These are phyloP conservation scores for Amazona guildingii DNA, from an alignment of 2,113 vertebrate species.

Conservation along the genomic window DNA sequence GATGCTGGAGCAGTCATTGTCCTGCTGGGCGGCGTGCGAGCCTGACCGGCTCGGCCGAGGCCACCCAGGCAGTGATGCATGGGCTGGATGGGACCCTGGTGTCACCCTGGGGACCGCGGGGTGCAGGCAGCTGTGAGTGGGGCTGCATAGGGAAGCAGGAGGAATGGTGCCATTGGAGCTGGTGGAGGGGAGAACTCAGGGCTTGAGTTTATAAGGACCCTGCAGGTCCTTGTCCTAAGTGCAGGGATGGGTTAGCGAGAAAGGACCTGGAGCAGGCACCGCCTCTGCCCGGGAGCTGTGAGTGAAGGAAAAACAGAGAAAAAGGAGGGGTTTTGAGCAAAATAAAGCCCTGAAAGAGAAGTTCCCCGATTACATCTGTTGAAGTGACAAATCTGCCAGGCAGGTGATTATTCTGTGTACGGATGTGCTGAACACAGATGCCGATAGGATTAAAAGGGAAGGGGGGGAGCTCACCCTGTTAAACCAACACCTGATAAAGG, in stretches of 20 bases:
- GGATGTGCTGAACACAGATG: conserved; percentile 53
- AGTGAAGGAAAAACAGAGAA: conserved; percentile 7
- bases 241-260: neutral
- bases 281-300: neutral
- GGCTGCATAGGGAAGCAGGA: neutral
- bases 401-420: conserved; percentile 59
- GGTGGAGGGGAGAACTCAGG: neutral
- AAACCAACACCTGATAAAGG: conserved; percentile 60
- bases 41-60: neutral
- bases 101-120: accelerated
- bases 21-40: neutral
- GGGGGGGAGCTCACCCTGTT: neutral
- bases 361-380: conserved; percentile 62
- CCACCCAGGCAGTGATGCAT: neutral
- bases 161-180: neutral
- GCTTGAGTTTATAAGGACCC: neutral
- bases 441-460: conserved; percentile 58
- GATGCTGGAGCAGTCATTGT: neutral
- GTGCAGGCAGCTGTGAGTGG: accelerated
- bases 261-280: neutral
- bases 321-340: neutral
- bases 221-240: neutral
- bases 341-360: neutral
- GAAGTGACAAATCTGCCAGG: conserved; percentile 65
- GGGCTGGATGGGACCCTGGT: neutral